Conservation (phyloP, 2,888 invertebrate genomes). For the Aspidapion aeneum region DNA sequence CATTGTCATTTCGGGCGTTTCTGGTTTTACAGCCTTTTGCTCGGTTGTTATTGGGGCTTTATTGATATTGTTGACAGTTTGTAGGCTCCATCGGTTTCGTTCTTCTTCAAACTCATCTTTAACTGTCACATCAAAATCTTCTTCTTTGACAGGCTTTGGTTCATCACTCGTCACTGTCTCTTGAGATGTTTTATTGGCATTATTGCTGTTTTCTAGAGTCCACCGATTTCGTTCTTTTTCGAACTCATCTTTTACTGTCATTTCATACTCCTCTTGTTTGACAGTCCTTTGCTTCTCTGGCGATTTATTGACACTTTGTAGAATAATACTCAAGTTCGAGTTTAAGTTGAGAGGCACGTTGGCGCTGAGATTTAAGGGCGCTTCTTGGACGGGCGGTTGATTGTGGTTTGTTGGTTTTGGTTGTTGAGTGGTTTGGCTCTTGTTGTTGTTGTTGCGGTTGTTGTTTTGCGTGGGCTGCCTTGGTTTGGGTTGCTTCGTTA, state of each 20-base stretch:
- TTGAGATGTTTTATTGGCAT: too few relatives aligned
- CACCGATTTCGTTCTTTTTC: not conserved
- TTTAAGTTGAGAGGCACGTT: constrained; percentile 20
- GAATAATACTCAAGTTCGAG: not conserved
- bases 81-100: too few relatives aligned
- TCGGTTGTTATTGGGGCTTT: too few relatives aligned
- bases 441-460: not conserved
- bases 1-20: not conserved
- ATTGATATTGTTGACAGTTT: too few relatives aligned
- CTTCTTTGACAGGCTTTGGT: too few relatives aligned
- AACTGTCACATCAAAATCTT: too few relatives aligned
- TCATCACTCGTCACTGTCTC: too few relatives aligned
- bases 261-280: not conserved
- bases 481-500: not conserved
- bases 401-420: too few relatives aligned
- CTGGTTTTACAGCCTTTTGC: not conserved
- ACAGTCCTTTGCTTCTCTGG: not conserved
- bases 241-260: not conserved
- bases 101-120: too few relatives aligned
- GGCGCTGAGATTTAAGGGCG: constrained; percentile 23
- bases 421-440: too few relatives aligned
- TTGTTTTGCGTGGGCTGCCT: too few relatives aligned
- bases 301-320: not conserved
- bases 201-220: too few relatives aligned
- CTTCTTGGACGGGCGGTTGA: not conserved